These are phyloP conservation scores for human (Homo sapiens) DNA, from an alignment of 2,113 vertebrate genomes.

Conservation along the genomic window GRCh38 chr4:110493001-110493500, in stretches of 20 bases:
- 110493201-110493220: background rate
- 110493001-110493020: background rate
- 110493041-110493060: background rate
- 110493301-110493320: background rate
- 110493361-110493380: background rate
- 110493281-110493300: background rate
- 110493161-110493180: background rate
- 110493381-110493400: background rate
- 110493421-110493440: background rate
- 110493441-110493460: background rate
- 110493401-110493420: background rate
- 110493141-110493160: background rate
- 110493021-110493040: background rate
- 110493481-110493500: background rate
- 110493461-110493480: background rate
- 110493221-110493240: background rate
- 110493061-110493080: background rate
- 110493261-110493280: background rate
- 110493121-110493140: background rate
- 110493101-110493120: background rate
- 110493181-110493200: background rate
- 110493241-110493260: background rate
- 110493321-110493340: background rate
- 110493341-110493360: background rate
- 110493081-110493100: background rate